A percentile compares a stretch with the other conserved stretches of the same genome.
These are phyloP conservation scores for Heliconius ethilla DNA, from an alignment of 2,888 invertebrate species.

Conservation along the genomic window DNA sequence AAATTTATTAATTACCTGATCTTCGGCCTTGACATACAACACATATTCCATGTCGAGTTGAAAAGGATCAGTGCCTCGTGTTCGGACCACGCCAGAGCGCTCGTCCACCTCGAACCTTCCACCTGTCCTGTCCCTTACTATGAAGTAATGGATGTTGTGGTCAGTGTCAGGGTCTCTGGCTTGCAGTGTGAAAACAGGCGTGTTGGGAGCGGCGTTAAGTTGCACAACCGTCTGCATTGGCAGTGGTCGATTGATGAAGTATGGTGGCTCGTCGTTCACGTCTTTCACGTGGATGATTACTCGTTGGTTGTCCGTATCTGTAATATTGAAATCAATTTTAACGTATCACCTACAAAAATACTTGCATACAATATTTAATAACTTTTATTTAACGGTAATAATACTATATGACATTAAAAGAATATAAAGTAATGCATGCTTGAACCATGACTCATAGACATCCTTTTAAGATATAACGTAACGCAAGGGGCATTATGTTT, in stretches of 20 bases:
- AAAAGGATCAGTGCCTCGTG: slow-evolving; percentile 94
- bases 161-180: slow-evolving; percentile 98
- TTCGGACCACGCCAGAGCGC: slow-evolving; percentile 94
- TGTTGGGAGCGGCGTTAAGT: slow-evolving; percentile 96
- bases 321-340: slow-evolving; percentile 52
- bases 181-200: slow-evolving; percentile 97
- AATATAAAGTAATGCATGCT: not conserved
- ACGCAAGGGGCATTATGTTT: slow-evolving; percentile 1
- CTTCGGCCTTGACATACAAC: slow-evolving; percentile 97
- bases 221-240: slow-evolving; percentile 99
- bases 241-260: slow-evolving; percentile 97
- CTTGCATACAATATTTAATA: not conserved
- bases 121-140: slow-evolving; percentile 93
- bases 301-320: slow-evolving; percentile 97
- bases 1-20: slow-evolving; percentile 85
- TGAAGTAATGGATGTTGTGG: slow-evolving; percentile 97
- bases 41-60: slow-evolving; percentile 98
- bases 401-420: slow-evolving; percentile 2
- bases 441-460: not conserved
- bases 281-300: slow-evolving; percentile 97
- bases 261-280: slow-evolving; percentile 98
- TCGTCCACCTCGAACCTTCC: slow-evolving; percentile 93
- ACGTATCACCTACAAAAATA: not conserved
- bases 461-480: slow-evolving; percentile 12
- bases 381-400: not conserved